Base-by-base conservation (phyloP, 2,113 vertebrate species). In the Leptobrachium ailaonicum region DNA sequence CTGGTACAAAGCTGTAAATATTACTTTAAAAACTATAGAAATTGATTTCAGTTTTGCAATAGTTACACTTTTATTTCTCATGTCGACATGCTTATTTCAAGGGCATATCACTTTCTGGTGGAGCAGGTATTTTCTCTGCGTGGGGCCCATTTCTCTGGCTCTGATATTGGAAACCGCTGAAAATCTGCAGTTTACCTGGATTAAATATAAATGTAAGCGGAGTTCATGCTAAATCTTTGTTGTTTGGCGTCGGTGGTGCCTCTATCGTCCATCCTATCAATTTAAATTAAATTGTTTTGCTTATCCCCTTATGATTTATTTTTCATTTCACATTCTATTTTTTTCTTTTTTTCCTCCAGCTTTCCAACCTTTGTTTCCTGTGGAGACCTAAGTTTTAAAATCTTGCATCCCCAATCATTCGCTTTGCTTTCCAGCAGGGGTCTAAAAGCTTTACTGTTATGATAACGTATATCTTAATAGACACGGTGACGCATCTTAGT, bases 251-350 rank as follows among this genome's bases (percentile, higher is more conserved):
- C 79, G 42, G 79, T 81, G 50, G 79, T 75, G 73, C 64, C 79
- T 81, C 72, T 60, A 68, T 72, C 75, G 79, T 81, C 79, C 72
- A 80, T 80, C 71, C 79, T 79, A 75, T 81, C 79, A 75, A 75
- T 81, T 81, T 81, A 81, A 81, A 81, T 81, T 74, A 73, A 81
- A 81, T 81, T 81, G 79, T 81, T 81, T 81, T 81, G 79, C 64
- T 81, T 81, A 81, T 81, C 79, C 79, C 79, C 79, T 81, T 81
- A 81, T 81, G 72, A 75, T 81, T 81, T 81, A 75, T 68, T 81
- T 81, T 68, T 75, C 64, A 81, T 81, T 75, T 81, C 79, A 69
- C 73, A 81, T 71, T 66, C 79, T 73, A 62, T 75, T 68, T 81
- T 73, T 73, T 75, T 62, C 47, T 45, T 69, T 45, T 69, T 63